These are phyloP conservation scores for Drosophila lini DNA, from an alignment of 1,140 invertebrate genomes.

Conservation along the genomic window DNA sequence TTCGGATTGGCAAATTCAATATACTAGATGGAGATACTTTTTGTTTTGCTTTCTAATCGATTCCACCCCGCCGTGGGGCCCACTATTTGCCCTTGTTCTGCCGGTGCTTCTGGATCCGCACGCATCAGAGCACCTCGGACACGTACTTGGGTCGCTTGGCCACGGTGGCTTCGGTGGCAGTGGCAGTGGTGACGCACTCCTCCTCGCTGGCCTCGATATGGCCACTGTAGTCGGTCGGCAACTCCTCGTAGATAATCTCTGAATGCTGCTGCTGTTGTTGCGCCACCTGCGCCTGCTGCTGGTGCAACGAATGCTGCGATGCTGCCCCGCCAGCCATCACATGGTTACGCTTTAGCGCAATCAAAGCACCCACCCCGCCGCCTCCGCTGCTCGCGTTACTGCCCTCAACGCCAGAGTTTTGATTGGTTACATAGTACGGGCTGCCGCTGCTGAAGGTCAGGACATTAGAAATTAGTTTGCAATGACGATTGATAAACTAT, in stretches of 20 bases:
- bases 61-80: slow-evolving; percentile 27
- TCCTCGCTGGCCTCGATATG: slow-evolving; percentile 77
- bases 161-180: slow-evolving; percentile 54
- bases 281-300: slow-evolving; percentile 52
- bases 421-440: slow-evolving; percentile 81
- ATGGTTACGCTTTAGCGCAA: slow-evolving; percentile 79
- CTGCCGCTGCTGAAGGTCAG: slow-evolving; percentile 61
- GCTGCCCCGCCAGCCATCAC: slow-evolving; percentile 66
- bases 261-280: slow-evolving; percentile 69
- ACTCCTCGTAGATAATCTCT: slow-evolving; percentile 81
- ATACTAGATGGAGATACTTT: slow-evolving; percentile 82
- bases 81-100: slow-evolving; percentile 71
- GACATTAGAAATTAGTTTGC: background rate
- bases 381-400: slow-evolving; percentile 46
- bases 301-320: slow-evolving; percentile 64
- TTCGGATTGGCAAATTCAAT: slow-evolving; percentile 77
- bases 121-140: slow-evolving; percentile 83
- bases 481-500: background rate
- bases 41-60: slow-evolving; percentile 51
- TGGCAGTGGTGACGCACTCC: slow-evolving; percentile 63
- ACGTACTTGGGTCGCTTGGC: slow-evolving; percentile 80
- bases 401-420: slow-evolving; percentile 67
- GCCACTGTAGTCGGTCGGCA: slow-evolving; percentile 82
- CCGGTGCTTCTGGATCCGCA: slow-evolving; percentile 73
- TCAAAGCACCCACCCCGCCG: slow-evolving; percentile 70